phyloP scores from a whole-genome alignment of 2,888 invertebrate species.

The Drosophila stalkeri region DNA sequence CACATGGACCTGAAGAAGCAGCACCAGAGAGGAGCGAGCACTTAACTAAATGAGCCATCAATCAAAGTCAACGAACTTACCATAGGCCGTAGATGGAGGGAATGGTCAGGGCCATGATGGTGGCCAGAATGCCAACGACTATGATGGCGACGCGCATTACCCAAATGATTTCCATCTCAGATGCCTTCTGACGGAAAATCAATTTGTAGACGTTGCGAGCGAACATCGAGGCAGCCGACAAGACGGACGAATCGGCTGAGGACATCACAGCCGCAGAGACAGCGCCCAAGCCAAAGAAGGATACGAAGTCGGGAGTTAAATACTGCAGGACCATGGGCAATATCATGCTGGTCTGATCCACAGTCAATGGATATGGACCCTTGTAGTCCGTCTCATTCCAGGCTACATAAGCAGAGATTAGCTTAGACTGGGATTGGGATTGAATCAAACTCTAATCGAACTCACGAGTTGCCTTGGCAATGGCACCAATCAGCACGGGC shows the following conservation, averaged over 20 bases:
- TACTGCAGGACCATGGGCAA: conserved; percentile 98
- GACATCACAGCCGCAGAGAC: conserved; percentile 99
- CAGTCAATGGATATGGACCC: conserved; percentile 90
- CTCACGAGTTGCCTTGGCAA: conserved; percentile 97
- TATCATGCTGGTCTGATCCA: conserved; percentile 95
- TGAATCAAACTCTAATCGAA: conserved; percentile 26
- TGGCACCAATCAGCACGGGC: conserved; percentile 98
- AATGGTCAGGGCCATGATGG: conserved; percentile 98
- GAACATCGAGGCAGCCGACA: conserved; percentile 99
- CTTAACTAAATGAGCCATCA: conserved; percentile 38
- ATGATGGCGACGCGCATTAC: conserved; percentile 97
- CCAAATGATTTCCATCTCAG: conserved; percentile 98
- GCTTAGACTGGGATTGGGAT: neutral
- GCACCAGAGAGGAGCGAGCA: conserved; percentile 8
- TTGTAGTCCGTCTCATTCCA: conserved; percentile 97
- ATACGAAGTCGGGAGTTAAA: conserved; percentile 97
- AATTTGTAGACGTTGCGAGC: conserved; percentile 99
- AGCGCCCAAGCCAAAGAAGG: conserved; percentile 98
- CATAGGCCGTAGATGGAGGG: conserved; percentile 99
- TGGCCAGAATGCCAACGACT: conserved; percentile 95
- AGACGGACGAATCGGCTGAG: conserved; percentile 98
- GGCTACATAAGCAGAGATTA: conserved; percentile 86
- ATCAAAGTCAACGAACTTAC: conserved; percentile 86
- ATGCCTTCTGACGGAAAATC: conserved; percentile 97
- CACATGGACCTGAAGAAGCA: conserved; percentile 95